These are phyloP conservation scores for Volucella zonaria DNA, from an alignment of 2,888 invertebrate genomes.

Conservation along the genomic window DNA sequence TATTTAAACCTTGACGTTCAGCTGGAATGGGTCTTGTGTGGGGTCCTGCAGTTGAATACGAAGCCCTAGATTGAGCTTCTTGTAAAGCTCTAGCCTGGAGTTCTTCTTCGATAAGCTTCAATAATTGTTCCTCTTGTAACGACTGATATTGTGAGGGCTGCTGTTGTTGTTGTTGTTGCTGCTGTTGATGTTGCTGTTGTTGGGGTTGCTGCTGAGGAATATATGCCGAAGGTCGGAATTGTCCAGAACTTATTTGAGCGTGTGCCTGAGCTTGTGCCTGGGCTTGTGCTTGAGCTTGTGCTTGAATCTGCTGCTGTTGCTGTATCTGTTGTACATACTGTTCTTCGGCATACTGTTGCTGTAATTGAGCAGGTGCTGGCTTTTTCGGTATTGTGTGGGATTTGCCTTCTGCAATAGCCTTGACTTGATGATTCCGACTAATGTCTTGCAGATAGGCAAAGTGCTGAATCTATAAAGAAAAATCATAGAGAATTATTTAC, in stretches of 20 bases:
- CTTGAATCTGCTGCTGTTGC: constrained; percentile 58
- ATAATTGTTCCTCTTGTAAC: constrained; percentile 81
- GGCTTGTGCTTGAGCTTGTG: constrained; percentile 73
- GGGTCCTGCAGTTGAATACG: constrained; percentile 65
- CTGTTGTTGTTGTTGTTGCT: constrained; percentile 66
- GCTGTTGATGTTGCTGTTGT: constrained; percentile 68
- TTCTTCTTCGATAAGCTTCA: constrained; percentile 80
- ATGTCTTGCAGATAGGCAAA: constrained; percentile 81
- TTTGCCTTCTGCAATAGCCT: constrained; percentile 76
- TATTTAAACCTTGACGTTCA: constrained; percentile 76
- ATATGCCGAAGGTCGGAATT: constrained; percentile 57
- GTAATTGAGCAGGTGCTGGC: constrained; percentile 59
- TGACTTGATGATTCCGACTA: constrained; percentile 78
- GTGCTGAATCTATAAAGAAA: constrained; percentile 79
- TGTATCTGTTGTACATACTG: constrained; percentile 71
- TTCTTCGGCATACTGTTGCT: constrained; percentile 73
- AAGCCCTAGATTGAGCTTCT: constrained; percentile 76
- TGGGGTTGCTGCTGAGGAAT: constrained; percentile 57
- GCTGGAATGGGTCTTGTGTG: constrained; percentile 53
- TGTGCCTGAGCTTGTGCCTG: constrained; percentile 73
- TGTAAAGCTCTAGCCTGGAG: constrained; percentile 79
- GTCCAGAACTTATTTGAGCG: constrained; percentile 37
- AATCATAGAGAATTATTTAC: constrained; percentile 45
- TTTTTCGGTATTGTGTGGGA: constrained; percentile 64
- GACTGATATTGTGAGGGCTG: constrained; percentile 78